phyloP scores from a whole-genome alignment of 35 echinoderm and acorn worm species.

The Apostichopus japonicus region DNA sequence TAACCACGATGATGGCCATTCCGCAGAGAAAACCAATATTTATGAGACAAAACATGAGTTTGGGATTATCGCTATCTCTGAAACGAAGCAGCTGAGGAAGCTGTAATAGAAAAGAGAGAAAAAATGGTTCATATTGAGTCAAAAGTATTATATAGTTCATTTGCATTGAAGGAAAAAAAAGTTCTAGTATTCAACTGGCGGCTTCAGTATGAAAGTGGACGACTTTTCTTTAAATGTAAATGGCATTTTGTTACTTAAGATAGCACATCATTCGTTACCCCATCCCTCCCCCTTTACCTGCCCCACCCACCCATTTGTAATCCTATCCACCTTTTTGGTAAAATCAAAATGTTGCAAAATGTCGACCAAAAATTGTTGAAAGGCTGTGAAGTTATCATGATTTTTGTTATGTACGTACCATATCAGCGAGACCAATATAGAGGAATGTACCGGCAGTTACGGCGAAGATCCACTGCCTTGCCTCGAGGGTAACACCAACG shows the following conservation, averaged over 20 bases:
- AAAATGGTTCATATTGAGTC: background rate
- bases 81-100: constrained; percentile 69
- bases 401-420: constrained; percentile 64
- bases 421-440: constrained; percentile 80
- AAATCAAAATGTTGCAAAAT: no score
- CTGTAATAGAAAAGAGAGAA: constrained; percentile 49
- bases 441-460: constrained; percentile 82
- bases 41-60: constrained; percentile 58
- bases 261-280: no score
- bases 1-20: constrained; percentile 68
- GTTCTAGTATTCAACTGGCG: no score
- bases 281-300: no score
- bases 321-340: no score
- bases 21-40: constrained; percentile 81
- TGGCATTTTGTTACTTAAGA: no score
- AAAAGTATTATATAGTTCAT: background rate
- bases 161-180: background rate
- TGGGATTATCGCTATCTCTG: constrained; percentile 32
- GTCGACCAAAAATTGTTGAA: no score
- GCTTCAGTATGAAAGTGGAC: no score
- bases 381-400: no score
- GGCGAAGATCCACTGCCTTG: constrained; percentile 94
- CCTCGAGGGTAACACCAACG: constrained; percentile 14
- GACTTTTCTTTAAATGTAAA: no score
- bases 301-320: no score